Percentiles rank a stretch among this genome's conserved stretches.
Conservation (phyloP, 2,888 invertebrate species). For the Monochamus alternatus region DNA sequence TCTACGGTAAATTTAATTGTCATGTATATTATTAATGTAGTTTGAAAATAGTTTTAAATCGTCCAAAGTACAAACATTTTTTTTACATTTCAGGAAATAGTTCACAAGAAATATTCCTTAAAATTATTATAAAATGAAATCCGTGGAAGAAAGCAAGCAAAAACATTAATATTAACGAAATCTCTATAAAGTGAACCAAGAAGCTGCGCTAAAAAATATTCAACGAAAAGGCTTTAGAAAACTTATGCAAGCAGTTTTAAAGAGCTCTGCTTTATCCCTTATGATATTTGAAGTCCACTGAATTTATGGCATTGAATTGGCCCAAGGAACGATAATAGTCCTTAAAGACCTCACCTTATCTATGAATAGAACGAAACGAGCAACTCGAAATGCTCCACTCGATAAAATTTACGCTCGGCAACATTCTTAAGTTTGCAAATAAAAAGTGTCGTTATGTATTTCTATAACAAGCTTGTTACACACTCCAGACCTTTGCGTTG, state of each 20-base stretch:
- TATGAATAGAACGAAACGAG: slow-evolving; percentile 48
- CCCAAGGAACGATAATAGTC: slow-evolving; percentile 42
- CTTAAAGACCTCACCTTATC: slow-evolving; percentile 47
- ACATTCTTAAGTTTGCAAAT: slow-evolving; percentile 41
- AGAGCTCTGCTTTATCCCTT: slow-evolving; percentile 36
- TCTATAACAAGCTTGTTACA: slow-evolving; percentile 43
- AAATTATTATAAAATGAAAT: not conserved
- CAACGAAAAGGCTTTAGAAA: slow-evolving; percentile 35
- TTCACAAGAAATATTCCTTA: not conserved
- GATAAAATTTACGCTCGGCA: slow-evolving; percentile 41
- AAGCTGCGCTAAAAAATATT: slow-evolving; percentile 16
- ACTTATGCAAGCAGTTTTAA: slow-evolving; percentile 43
- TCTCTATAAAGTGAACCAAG: not conserved
- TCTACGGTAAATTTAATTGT: too few species aligned
- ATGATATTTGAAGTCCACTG: slow-evolving; percentile 45
- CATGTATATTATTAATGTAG: too few species aligned
- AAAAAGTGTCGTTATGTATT: slow-evolving; percentile 31
- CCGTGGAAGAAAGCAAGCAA: slow-evolving; percentile 2
- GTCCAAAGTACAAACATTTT: too few species aligned
- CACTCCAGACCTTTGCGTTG: slow-evolving; percentile 14
- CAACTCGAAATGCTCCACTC: slow-evolving; percentile 40
- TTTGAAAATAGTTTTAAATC: too few species aligned
- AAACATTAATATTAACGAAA: slow-evolving; percentile 24
- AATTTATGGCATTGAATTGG: slow-evolving; percentile 46
- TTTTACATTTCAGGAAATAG: not conserved